These are phyloP conservation scores for Cartodere bifasciata DNA, from an alignment of 2,888 invertebrate genomes.

Conservation along the genomic window DNA sequence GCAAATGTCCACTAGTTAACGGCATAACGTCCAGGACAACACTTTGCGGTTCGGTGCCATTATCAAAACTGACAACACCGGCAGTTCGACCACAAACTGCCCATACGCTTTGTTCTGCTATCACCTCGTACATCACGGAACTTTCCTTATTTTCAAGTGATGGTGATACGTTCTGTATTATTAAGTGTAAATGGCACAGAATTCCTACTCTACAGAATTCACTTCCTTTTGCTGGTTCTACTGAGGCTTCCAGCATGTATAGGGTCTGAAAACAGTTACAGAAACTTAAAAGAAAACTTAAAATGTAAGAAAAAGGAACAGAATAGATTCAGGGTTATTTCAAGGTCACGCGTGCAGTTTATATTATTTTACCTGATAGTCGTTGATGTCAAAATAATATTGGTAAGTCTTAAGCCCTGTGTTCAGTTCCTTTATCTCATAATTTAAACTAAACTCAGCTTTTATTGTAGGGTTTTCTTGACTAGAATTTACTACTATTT, in stretches of 20 bases:
- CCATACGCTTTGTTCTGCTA: constrained; percentile 88
- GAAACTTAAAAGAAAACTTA: too few species aligned
- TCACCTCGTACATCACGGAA: constrained; percentile 84
- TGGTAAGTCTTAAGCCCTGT: constrained; percentile 37
- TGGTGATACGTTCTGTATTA: constrained; percentile 40
- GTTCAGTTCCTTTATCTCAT: constrained; percentile 34
- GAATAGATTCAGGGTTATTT: too few species aligned
- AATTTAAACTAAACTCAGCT: constrained; percentile 51
- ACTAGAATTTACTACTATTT: constrained; percentile 36
- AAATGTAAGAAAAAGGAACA: too few species aligned
- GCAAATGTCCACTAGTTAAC: constrained; percentile 77
- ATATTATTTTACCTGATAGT: constrained; percentile 70
- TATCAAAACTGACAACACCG: constrained; percentile 46
- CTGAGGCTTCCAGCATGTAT: constrained; percentile 63
- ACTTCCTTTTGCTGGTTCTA: constrained; percentile 66
- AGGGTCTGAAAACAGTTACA: constrained; percentile 49
- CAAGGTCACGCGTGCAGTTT: constrained; percentile 11
- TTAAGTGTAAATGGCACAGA: constrained; percentile 70
- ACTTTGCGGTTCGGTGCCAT: constrained; percentile 44
- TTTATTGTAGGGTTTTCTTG: constrained; percentile 39
- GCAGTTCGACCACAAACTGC: constrained; percentile 84
- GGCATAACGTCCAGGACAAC: constrained; percentile 87
- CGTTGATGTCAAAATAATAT: constrained; percentile 66
- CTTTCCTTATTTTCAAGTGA: constrained; percentile 14
- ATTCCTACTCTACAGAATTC: constrained; percentile 84